Evolutionary conservation across 30 jellyfish, hydroid and myxozoan genomes (phyloP), one percentile per base, ranked within the genome.

Genomic region (Cassiopea xamachana): DNA sequence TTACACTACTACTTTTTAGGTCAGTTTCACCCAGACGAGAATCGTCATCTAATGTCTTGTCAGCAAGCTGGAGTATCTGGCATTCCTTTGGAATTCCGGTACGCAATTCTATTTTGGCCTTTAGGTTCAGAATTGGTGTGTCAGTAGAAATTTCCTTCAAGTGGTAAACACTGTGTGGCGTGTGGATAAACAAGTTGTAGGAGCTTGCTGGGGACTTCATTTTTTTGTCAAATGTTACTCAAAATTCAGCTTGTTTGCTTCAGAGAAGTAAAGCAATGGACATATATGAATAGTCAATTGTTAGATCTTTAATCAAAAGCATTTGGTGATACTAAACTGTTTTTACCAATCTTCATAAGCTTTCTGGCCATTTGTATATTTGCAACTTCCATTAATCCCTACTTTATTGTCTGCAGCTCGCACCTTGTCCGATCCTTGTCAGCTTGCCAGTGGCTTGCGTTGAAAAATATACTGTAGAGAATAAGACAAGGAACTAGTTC

Each of bases 21-120:
- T 67, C 84, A 2, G 94, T 18, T 46, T 87, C 94, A 2, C n/a
- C 74, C 7, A 87, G 44, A 68, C 16, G 60, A 12, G 18, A 59
- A 15, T 76, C 77, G 70, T 87, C 89, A 46, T 45, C 15, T 1
- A 87, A 77, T 16, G 60, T 48, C 2, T 77, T 77, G 16, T 79
- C 77, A 43, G 83, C 73, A 17, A 87, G 76, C 6, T 74, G 51
- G 9, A 87, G 84, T 19, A 74, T 50, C 58, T 87, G 94, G 48
- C 77, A 89, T 49, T 87, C 94, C 89, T 47, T 86, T 74, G 94
- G 94, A 73, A 87, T 87, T 77, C 85, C 94, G 1, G 94, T 67
- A 17, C 84, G 86, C 48, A 87, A 27, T 84, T 87, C 94, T 5
- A 77, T 80, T 60, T 27, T 87, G 27, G 89, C 64, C 62, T 76